Evolutionary conservation across 2,113 vertebrate genomes (phyloP).

Genomic region (Ciconia maguari): DNA sequence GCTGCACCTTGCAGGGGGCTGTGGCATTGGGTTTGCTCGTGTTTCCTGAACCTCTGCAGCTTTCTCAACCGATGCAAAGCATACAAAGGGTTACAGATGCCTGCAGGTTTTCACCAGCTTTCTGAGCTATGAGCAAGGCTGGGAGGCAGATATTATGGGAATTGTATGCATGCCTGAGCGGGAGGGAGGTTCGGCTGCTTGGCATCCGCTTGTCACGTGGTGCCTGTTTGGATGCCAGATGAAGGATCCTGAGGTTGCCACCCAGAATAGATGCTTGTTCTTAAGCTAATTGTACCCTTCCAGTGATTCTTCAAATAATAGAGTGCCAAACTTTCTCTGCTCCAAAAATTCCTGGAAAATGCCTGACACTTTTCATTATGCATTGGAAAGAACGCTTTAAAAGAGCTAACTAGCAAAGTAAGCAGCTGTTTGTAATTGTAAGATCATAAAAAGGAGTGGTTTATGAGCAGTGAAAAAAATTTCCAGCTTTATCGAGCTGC

Average conservation of each 20-base stretch:
- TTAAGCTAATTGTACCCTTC: constrained; percentile 8
- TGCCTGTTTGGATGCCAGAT: background rate
- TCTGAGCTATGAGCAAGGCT: background rate
- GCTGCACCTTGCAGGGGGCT: background rate
- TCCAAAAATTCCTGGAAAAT: background rate
- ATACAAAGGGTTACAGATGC: background rate
- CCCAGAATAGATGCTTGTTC: constrained; percentile 29
- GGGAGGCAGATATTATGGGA: constrained; percentile 29
- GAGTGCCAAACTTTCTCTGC: background rate
- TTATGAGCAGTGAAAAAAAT: background rate
- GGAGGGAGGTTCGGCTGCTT: constrained; percentile 30
- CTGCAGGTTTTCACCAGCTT: background rate
- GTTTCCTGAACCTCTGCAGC: background rate
- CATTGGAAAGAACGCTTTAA: accelerated
- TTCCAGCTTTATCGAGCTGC: background rate
- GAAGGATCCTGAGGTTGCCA: constrained; percentile 8
- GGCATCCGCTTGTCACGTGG: constrained; percentile 7
- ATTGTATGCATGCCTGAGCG: constrained; percentile 44
- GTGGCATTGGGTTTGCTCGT: accelerated
- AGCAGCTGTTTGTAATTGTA: background rate
- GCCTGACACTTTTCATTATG: background rate
- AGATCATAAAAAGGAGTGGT: background rate
- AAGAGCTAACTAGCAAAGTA: background rate
- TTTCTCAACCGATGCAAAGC: background rate
- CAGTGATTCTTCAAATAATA: background rate